Evolutionary conservation across 2,113 vertebrate genomes (phyloP).

Genomic region (Percina caprodes): DNA sequence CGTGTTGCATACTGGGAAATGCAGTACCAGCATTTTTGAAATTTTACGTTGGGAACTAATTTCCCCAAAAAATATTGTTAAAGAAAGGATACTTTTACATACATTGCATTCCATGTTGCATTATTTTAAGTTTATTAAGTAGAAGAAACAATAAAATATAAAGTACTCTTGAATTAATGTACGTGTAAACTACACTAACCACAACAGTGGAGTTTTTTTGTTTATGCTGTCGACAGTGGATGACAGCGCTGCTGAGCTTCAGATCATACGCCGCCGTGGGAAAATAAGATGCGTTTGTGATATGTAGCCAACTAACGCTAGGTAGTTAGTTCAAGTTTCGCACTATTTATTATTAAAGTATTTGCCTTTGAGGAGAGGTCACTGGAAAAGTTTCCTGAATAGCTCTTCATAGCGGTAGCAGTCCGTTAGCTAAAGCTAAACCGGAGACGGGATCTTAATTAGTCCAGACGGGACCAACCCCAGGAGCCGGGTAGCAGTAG

Average conservation of each 20-base stretch:
- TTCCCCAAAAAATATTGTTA: background rate
- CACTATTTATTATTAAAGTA: background rate
- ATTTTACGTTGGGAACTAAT: accelerated
- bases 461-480: constrained; percentile 65
- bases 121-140: background rate
- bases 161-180: background rate
- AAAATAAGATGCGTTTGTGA: background rate
- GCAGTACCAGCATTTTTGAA: background rate
- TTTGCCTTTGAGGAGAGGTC: background rate
- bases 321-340: background rate
- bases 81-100: accelerated
- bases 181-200: constrained; percentile 75
- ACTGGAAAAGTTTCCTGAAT: background rate
- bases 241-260: constrained; percentile 63
- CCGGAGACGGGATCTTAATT: constrained; percentile 52
- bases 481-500: constrained; percentile 52
- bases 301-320: background rate
- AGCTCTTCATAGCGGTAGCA: background rate
- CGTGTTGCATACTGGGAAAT: constrained; percentile 66
- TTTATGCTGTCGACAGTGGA: constrained; percentile 56
- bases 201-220: constrained; percentile 33
- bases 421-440: constrained; percentile 48
- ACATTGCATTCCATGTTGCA: accelerated
- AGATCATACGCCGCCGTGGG: constrained; percentile 30
- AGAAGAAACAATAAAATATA: accelerated